Base-by-base conservation (phyloP, 2,888 invertebrate genomes). In the Aphidoletes aphidimyza region DNA sequence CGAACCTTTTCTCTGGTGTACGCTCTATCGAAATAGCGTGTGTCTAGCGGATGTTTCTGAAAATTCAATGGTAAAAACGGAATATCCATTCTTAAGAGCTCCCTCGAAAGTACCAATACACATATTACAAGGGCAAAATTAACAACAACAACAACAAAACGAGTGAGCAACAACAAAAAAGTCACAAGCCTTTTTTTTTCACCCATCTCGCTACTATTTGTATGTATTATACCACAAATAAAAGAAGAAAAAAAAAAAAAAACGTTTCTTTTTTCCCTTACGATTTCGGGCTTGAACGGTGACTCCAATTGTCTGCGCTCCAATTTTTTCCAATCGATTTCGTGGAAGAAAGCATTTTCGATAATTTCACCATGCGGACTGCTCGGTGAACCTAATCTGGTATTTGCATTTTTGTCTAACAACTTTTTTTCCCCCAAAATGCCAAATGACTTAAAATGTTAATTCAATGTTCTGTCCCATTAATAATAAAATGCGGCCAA, bases 21-120 rank as follows among this genome's bases (percentile, higher is more conserved):
- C 86, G 97, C 97, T 85, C 95, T 95, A 91, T 99, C 99, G 91
- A 99, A 99, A 91, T 99, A 98, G 89, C 97, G 96, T 34, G 97
- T 97, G 90, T 99, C 99, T 88, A 96, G 90, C 0, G 97, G 96
- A 90, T 97, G 96, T 91, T 96, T 94, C 97, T 97, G n/a, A 19
- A 81, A 37, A 37, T 81, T 81, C 6, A 81, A 37, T 37, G 30
- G 1, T 85, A 91, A 91, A 22, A 54, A 6, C 30, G n/a, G n/a
- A 69, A 69, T 69, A 34, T 26, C 59, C 2, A 26, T 59, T 59
- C 3, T n/a, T 26, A 22, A 59, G 5, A 59, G n/a, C 26, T 59
- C 36, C 34, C 36, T 78, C 5, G 5, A 78, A 26, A 8, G 54
- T 22, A 6, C 86, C 85, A 86, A 87, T 85, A 86, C 47, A 47